Evolutionary conservation across 2,888 invertebrate genomes (phyloP).

Genomic region (Watsonalla cultraria): DNA sequence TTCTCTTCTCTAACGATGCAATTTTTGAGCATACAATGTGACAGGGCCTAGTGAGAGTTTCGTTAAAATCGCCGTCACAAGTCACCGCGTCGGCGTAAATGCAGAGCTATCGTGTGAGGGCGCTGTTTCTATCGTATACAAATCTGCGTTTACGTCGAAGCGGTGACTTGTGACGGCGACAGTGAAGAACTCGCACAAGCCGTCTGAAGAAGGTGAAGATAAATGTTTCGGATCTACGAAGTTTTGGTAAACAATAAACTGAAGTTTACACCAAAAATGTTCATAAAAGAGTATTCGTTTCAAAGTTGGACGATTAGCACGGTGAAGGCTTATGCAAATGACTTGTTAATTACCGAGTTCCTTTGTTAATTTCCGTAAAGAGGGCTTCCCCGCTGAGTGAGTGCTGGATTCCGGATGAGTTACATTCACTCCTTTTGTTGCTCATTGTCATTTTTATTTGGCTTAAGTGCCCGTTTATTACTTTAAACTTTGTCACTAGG

Average conservation of each 20-base stretch:
- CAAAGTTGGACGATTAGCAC: conserved; percentile 50
- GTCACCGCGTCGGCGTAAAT: no score
- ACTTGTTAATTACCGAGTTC: conserved; percentile 49
- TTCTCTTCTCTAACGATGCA: no score
- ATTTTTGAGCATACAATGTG: no score
- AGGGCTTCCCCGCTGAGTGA: conserved; percentile 7
- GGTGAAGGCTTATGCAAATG: conserved; percentile 56
- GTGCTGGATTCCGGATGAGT: conserved; percentile 1
- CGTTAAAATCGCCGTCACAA: no score
- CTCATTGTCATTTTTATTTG: background rate
- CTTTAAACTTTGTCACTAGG: background rate
- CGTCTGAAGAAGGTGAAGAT: no score
- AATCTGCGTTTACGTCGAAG: no score
- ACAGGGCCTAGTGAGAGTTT: no score
- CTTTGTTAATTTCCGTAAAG: conserved; percentile 43
- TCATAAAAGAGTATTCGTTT: conserved; percentile 21
- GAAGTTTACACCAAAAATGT: conserved; percentile 4
- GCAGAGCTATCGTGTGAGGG: no score
- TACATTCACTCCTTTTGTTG: background rate
- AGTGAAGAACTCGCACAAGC: no score
- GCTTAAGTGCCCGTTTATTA: background rate
- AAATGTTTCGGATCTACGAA: background rate
- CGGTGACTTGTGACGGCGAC: no score
- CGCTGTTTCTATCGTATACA: no score
- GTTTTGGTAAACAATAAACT: conserved; percentile 6